Percentiles rank a stretch among this genome's conserved stretches.
These are phyloP conservation scores for Pseudococcus jackbeardsleyi DNA, from an alignment of 2,888 invertebrate genomes.

Conservation along the genomic window DNA sequence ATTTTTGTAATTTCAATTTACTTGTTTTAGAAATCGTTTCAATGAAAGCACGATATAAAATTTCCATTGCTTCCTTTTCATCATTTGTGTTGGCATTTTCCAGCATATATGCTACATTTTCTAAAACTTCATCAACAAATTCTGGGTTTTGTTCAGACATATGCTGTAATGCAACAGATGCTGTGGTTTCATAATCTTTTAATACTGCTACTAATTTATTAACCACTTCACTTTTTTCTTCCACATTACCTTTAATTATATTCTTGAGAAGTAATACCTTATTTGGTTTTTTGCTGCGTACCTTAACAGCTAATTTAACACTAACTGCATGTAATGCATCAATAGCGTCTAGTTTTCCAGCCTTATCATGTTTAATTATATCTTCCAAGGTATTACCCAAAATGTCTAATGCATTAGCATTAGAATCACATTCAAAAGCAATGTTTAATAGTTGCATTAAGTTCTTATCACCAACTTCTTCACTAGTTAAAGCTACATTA, in stretches of 20 bases:
- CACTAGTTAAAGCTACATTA: not conserved
- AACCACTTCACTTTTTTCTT: slow-evolving; percentile 75
- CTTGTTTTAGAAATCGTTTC: slow-evolving; percentile 77
- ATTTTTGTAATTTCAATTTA: slow-evolving; percentile 73
- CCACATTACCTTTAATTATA: slow-evolving; percentile 74
- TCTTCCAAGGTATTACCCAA: slow-evolving; percentile 30
- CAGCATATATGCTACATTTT: slow-evolving; percentile 72
- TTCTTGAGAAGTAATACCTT: slow-evolving; percentile 73
- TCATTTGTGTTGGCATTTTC: slow-evolving; percentile 73
- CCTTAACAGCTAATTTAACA: slow-evolving; percentile 36
- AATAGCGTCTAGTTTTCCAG: slow-evolving; percentile 39
- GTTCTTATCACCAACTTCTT: slow-evolving; percentile 47
- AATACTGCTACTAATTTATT: slow-evolving; percentile 77
- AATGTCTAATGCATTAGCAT: not conserved
- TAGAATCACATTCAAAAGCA: not conserved
- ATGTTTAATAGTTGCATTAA: slow-evolving; percentile 34
- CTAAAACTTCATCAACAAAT: slow-evolving; percentile 75
- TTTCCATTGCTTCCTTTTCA: slow-evolving; percentile 77
- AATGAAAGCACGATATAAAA: slow-evolving; percentile 79
- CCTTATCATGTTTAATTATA: not conserved
- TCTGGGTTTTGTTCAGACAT: slow-evolving; percentile 76
- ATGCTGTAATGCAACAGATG: slow-evolving; percentile 78
- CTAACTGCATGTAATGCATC: not conserved
- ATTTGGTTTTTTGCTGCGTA: slow-evolving; percentile 69
- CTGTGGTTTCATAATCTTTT: slow-evolving; percentile 72